Base-by-base conservation (phyloP, 2,888 invertebrate species). In the Eulithis testata region DNA sequence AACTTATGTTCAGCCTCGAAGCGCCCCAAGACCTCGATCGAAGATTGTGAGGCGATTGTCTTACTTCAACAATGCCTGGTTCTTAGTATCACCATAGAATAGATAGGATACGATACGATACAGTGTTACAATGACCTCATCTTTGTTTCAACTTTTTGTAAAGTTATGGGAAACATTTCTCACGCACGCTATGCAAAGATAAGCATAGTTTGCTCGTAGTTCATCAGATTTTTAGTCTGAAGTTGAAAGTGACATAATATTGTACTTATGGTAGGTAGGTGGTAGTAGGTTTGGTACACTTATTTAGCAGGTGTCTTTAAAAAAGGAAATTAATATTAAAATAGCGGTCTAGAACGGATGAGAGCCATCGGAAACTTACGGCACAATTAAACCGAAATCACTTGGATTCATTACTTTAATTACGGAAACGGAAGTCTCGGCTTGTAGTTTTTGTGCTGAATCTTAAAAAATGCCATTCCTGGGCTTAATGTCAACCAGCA, bases 381-480 rank as follows among this genome's bases (percentile, higher is more conserved):
- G 71, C 82, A 86, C 85, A 88, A 90, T 92, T 91, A 90, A 83
- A 84, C 84, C 81, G 80, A 89, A 91, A 90, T 89, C 89, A 83
- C 80, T 85, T 77, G 62, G 80, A 83, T 85, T 89, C 87, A 91
- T 92, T 91, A 87, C 85, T 87, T 84, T 92, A 91, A 91, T 91
- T 85, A 87, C 87, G 91, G 92, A 91, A 90, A 86, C 90, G 89
- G 92, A 91, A 89, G 83, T 78, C 83, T 81, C 77, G 76, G 76
- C 75, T 80, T 80, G 80, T 79, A 81, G 79, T 83, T 81, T 81
- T 82, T 80, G 69, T 75, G 54, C 69, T 71, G 69, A 75, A 76
- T 77, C 73, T 74, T 75, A 71, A 76, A 78, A 83, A 85, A 84
- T 84, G 71, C 80, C 84, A 81, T 81, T 80, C 81, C 80, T 73